Conservation (phyloP, 2,113 vertebrate species). For the Excalfactoria chinensis region DNA sequence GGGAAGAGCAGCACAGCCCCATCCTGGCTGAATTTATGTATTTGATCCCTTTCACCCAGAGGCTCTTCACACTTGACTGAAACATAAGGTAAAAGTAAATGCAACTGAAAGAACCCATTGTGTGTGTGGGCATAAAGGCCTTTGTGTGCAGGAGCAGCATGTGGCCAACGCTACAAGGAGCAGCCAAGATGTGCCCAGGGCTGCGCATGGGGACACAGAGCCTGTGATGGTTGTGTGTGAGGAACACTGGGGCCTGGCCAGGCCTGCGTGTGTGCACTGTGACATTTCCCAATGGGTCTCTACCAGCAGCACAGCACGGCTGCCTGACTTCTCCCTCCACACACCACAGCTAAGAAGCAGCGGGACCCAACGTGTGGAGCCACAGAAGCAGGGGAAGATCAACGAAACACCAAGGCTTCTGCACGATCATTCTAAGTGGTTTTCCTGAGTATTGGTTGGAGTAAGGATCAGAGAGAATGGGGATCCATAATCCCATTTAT, state of each 20-base stretch:
- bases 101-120: slow-evolving; percentile 40
- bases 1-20: background rate
- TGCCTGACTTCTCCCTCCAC: background rate
- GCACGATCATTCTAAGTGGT: slow-evolving; percentile 71
- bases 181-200: background rate
- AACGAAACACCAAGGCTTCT: slow-evolving; percentile 46
- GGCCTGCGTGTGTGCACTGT: no score
- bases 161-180: background rate
- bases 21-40: slow-evolving; percentile 22
- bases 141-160: slow-evolving; percentile 13
- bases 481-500: slow-evolving; percentile 75
- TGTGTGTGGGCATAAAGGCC: slow-evolving; percentile 21
- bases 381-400: background rate
- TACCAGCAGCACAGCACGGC: no score
- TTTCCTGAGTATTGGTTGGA: slow-evolving; percentile 68
- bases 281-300: no score
- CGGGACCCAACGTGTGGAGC: background rate
- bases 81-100: slow-evolving; percentile 38
- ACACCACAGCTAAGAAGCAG: background rate
- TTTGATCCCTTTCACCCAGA: slow-evolving; percentile 42
- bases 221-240: background rate
- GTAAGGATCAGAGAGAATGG: slow-evolving; percentile 67
- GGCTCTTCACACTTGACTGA: slow-evolving; percentile 53
- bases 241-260: fast-evolving
- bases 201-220: background rate